These are phyloP conservation scores for Labeo rohita DNA, from an alignment of 2,113 vertebrate species.

Conservation along the genomic window DNA sequence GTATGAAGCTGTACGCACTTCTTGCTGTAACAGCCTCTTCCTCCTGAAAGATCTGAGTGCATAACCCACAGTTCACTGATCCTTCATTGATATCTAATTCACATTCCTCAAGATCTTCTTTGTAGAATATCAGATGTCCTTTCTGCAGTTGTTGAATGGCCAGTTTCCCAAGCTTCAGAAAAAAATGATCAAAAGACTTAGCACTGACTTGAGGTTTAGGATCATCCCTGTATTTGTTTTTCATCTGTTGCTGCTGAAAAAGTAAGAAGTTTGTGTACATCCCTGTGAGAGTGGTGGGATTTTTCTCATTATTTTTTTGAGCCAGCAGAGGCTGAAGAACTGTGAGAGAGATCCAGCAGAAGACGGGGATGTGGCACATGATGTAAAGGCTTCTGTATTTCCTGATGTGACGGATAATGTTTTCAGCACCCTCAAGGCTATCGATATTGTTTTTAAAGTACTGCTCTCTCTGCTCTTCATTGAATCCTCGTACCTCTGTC, in stretches of 20 bases:
- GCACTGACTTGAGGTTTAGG: neutral
- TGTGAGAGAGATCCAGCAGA: neutral
- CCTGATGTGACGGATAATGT: constrained; percentile 18
- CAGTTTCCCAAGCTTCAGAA: constrained; percentile 50
- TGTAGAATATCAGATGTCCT: constrained; percentile 25
- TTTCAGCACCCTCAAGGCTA: too few relatives aligned
- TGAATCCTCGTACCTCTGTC: too few relatives aligned
- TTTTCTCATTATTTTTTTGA: too few relatives aligned
- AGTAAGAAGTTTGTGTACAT: too few relatives aligned
- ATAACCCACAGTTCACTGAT: constrained; percentile 44
- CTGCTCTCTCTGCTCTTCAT: too few relatives aligned
- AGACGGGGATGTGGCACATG: constrained; percentile 18
- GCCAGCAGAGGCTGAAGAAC: too few relatives aligned
- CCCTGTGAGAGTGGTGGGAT: too few relatives aligned
- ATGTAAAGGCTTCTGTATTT: constrained; percentile 14
- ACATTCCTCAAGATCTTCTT: constrained; percentile 39
- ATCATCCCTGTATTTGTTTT: neutral
- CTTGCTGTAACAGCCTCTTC: neutral
- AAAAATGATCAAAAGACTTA: neutral
- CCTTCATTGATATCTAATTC: constrained; percentile 42
- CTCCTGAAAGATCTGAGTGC: constrained; percentile 51
- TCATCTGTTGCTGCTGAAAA: neutral
- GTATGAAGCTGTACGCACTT: constrained; percentile 54
- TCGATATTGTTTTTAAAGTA: too few relatives aligned
- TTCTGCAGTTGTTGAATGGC: constrained; percentile 50